Conservation (phyloP, 2,888 invertebrate genomes). For the Idaea straminata region DNA sequence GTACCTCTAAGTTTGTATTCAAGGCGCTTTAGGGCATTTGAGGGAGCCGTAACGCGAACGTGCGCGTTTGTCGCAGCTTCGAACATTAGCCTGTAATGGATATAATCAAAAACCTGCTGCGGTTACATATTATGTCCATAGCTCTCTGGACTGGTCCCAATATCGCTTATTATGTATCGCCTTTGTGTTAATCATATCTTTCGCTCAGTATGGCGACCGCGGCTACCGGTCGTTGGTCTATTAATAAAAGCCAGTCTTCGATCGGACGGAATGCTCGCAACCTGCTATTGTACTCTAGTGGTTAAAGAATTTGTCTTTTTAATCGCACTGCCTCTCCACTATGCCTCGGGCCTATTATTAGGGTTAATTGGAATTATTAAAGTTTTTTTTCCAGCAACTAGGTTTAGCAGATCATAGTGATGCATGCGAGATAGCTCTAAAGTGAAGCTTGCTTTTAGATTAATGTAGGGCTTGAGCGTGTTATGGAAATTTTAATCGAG, state of each 20-base stretch:
- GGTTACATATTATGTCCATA: slow-evolving; percentile 65
- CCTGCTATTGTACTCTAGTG: slow-evolving; percentile 75
- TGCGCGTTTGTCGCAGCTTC: slow-evolving; percentile 44
- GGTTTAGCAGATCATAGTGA: slow-evolving; percentile 67
- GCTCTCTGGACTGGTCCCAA: slow-evolving; percentile 70
- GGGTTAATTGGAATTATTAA: slow-evolving; percentile 79
- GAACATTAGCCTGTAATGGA: slow-evolving; percentile 58
- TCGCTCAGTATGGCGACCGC: slow-evolving; percentile 67
- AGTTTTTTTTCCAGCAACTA: slow-evolving; percentile 67
- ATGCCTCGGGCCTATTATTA: slow-evolving; percentile 73
- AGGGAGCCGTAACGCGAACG: slow-evolving; percentile 38
- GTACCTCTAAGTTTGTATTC: slow-evolving; percentile 7
- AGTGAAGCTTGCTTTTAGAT: slow-evolving; percentile 64
- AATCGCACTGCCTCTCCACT: slow-evolving; percentile 68
- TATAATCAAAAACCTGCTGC: slow-evolving; percentile 64
- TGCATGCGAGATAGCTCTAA: slow-evolving; percentile 58
- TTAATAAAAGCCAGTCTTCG: slow-evolving; percentile 69
- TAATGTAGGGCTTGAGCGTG: slow-evolving; percentile 64
- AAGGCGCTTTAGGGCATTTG: slow-evolving; percentile 21
- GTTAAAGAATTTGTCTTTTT: slow-evolving; percentile 79
- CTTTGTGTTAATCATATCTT: slow-evolving; percentile 79
- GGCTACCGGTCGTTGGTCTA: slow-evolving; percentile 75
- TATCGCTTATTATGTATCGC: slow-evolving; percentile 77
- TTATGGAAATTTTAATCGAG: slow-evolving; percentile 68
- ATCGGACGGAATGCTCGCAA: slow-evolving; percentile 65